These are phyloP conservation scores for Cotesia chilonis DNA, from an alignment of 1,140 invertebrate genomes.

Conservation along the genomic window DNA sequence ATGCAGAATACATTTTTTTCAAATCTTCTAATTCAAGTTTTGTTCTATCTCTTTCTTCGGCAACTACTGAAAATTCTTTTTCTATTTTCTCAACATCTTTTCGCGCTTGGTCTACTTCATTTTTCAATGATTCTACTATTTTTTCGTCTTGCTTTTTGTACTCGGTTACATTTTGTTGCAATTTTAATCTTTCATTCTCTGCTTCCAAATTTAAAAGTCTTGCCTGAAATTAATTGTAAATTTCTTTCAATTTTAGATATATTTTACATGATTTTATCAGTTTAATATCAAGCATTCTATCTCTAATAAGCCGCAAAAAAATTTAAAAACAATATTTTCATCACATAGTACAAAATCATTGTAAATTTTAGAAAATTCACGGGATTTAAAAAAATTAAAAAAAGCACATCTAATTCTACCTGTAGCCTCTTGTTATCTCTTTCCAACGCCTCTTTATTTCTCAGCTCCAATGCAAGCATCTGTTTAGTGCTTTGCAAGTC, in stretches of 20 bases:
- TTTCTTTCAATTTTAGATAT: conserved; percentile 14
- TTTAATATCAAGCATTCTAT: too few relatives aligned
- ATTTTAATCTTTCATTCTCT: conserved; percentile 75
- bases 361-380: not conserved
- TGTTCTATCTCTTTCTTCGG: conserved; percentile 79
- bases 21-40: conserved; percentile 81
- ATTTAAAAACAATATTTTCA: not conserved
- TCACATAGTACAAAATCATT: not conserved
- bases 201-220: conserved; percentile 81
- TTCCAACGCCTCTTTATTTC: conserved; percentile 85
- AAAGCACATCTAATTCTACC: conserved; percentile 49
- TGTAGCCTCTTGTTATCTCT: conserved; percentile 85
- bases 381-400: not conserved
- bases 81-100: conserved; percentile 82
- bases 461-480: conserved; percentile 84
- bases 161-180: conserved; percentile 60
- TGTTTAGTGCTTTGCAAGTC: conserved; percentile 91
- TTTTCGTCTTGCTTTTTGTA: conserved; percentile 71
- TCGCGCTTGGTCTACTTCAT: conserved; percentile 78
- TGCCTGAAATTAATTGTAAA: conserved; percentile 58
- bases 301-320: too few relatives aligned
- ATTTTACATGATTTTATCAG: not conserved
- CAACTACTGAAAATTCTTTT: conserved; percentile 77
- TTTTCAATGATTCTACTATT: conserved; percentile 70
- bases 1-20: conserved; percentile 76